phyloP scores from a whole-genome alignment of 2,888 invertebrate species.

The Tortricodes alternella region DNA sequence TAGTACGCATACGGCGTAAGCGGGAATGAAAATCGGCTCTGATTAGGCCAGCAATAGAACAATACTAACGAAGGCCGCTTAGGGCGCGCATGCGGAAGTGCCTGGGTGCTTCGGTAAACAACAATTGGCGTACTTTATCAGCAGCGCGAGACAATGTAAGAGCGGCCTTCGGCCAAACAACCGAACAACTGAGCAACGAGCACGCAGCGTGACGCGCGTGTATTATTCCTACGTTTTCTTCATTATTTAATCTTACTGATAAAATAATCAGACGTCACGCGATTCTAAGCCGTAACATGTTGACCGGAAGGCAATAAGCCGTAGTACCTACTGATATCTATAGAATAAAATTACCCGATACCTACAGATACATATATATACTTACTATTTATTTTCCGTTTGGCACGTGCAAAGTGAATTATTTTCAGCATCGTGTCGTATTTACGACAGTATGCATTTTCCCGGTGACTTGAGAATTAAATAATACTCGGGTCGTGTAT shows the following conservation, averaged over 20 bases:
- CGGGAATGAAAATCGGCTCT: constrained; percentile 34
- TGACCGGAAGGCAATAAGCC: background rate
- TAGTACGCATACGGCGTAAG: too few species aligned
- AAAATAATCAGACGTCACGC: constrained; percentile 14
- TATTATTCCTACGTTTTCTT: constrained; percentile 21
- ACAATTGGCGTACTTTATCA: constrained; percentile 73
- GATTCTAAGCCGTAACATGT: constrained; percentile 4
- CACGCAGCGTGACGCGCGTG: constrained; percentile 34
- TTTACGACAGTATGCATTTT: background rate
- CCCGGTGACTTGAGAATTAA: background rate
- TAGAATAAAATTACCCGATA: background rate
- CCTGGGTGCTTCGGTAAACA: constrained; percentile 66
- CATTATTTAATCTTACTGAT: constrained; percentile 15
- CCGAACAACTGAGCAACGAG: constrained; percentile 35
- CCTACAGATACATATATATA: background rate
- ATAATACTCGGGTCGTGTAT: background rate
- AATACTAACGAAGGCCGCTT: constrained; percentile 56
- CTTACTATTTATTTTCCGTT: background rate
- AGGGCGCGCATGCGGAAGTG: constrained; percentile 65
- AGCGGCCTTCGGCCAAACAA: constrained; percentile 57
- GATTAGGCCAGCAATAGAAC: constrained; percentile 41
- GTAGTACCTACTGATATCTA: background rate
- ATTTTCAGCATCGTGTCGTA: constrained; percentile 5
- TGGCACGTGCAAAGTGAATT: constrained; percentile 11
- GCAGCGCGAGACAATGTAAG: constrained; percentile 53